phyloP scores from a whole-genome alignment of 2,888 invertebrate genomes.

The Ashinkailepas kermadecensis region DNA sequence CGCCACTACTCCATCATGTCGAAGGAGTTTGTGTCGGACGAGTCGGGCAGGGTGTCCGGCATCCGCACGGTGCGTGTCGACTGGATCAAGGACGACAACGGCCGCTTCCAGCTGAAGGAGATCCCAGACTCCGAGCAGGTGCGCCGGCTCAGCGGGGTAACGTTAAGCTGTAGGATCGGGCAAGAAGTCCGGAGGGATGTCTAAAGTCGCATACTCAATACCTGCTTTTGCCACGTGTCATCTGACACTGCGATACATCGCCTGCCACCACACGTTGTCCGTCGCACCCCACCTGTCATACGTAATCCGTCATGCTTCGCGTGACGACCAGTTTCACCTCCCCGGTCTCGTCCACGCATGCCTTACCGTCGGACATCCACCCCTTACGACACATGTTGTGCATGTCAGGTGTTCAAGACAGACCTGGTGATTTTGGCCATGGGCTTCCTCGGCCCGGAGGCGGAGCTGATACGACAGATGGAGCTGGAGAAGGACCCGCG shows the following conservation, averaged over 20 bases:
- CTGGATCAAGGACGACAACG: conserved; percentile 81
- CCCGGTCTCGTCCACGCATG: too few species aligned
- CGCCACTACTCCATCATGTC: conserved; percentile 66
- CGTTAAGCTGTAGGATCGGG: too few species aligned
- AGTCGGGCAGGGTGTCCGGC: conserved; percentile 76
- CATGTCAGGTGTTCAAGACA: conserved; percentile 58
- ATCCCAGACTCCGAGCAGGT: conserved; percentile 65
- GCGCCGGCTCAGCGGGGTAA: neutral
- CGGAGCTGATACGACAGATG: conserved; percentile 67
- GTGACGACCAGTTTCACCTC: too few species aligned
- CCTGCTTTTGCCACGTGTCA: neutral
- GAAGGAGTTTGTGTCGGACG: conserved; percentile 79
- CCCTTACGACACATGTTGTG: too few species aligned
- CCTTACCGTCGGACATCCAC: too few species aligned
- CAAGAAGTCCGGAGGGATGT: too few species aligned
- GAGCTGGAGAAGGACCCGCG: conserved; percentile 76
- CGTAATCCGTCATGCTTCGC: too few species aligned
- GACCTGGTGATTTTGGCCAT: conserved; percentile 93
- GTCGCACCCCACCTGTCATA: too few species aligned
- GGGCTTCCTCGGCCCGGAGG: conserved; percentile 97
- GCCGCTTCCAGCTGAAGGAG: conserved; percentile 91
- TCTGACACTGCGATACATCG: too few species aligned
- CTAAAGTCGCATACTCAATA: neutral
- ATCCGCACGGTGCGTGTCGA: conserved; percentile 83
- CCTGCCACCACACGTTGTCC: too few species aligned